Base-by-base conservation (phyloP, 2,797 vertebrate genomes). In the Nothura maculosa region DNA sequence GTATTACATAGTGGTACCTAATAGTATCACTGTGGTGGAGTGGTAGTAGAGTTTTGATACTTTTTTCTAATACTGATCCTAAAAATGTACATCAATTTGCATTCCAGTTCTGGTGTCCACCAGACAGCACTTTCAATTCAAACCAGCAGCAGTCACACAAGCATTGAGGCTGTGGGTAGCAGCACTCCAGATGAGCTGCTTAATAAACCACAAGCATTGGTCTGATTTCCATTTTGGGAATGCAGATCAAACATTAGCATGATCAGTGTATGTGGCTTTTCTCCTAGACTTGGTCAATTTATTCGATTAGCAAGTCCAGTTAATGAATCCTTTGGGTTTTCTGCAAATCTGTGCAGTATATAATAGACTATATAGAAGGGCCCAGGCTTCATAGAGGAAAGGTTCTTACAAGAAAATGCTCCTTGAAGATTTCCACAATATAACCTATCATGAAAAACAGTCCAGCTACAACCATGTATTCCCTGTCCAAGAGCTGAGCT, bases 281-380 rank as follows among this genome's bases (percentile, higher is more conserved):
- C 0, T 7, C 1, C 15, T 38, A 28, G 32, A 48, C 34, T 70
- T n/a, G 25, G 9, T 63, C 61, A 64, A 2, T 72, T 87, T 82
- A 32, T 50, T 48, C 78, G 48, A 38, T 47, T 55, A 57, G 38
- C 12, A 90, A 79, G 84, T 66, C 50, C 13, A 25, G 2, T 88
- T 73, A 69, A 81, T 57, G 60, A 79, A 76, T 88, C 42, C n/a
- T 81, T 52, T 24, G 27, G 47, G 38, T 73, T 63, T 79, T 84
- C 52, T 93, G 32, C 30, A 74, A 11, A 32, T 2, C 36, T 22
- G 17, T 32, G 21, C 32, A 58, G 68, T 67, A 80, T 79, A 73
- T 6, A 68, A 77, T 10, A 27, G 24, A 54, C 7, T 19, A 20
- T 3, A 60, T 3, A 60, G 66, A 76, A 79, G 21, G 55, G 42